Evolutionary conservation across 35 echinoderm and acorn worm species (phyloP).

Genomic region (Holothuria glaberrima): DNA sequence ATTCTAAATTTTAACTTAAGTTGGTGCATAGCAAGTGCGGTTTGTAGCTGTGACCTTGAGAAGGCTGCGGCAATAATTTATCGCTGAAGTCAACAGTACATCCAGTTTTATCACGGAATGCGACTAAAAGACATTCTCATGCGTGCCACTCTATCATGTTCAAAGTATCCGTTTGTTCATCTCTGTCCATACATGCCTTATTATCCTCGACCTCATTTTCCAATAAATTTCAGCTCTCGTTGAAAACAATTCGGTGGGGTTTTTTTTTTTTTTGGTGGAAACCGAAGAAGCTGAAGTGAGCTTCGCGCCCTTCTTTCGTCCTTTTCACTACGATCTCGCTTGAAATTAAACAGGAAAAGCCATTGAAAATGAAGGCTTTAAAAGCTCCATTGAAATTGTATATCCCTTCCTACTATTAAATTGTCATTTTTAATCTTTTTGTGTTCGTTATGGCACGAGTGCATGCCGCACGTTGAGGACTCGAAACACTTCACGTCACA

Average conservation of each 20-base stretch:
- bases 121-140: no score
- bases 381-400: constrained; percentile 39
- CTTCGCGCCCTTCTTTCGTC: neutral
- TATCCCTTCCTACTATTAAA: constrained; percentile 42
- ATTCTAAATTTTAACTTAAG: no score
- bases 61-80: no score
- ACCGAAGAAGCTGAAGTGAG: neutral
- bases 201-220: constrained; percentile 40
- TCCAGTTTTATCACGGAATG: no score
- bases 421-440: constrained; percentile 55
- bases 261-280: constrained; percentile 9
- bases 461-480: neutral
- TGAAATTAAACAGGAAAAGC: constrained; percentile 30
- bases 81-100: no score
- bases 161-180: neutral
- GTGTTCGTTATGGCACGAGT: constrained; percentile 32
- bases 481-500: neutral
- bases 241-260: constrained; percentile 22
- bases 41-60: no score
- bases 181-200: neutral
- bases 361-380: constrained; percentile 1
- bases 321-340: neutral
- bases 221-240: neutral
- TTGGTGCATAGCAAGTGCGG: no score
- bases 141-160: constrained; percentile 11